A percentile compares a stretch with the other conserved stretches of the same genome.
Conservation (phyloP, 53 echinoderm and acorn worm genomes). For the Echinometra lucunter region DNA sequence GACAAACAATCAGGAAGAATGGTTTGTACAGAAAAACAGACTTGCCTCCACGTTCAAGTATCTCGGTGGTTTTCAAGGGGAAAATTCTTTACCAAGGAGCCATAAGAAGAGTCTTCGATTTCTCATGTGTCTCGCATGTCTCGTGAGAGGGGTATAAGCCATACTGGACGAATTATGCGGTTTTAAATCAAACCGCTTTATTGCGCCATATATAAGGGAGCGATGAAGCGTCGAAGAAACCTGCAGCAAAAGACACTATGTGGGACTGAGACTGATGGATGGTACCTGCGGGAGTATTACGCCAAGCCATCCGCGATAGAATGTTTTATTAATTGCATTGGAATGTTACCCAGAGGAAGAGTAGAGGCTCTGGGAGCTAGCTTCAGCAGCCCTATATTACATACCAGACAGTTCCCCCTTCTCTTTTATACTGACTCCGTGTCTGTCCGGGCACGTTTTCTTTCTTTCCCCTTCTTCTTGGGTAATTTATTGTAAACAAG, state of each 20-base stretch:
- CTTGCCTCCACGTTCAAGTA: neutral
- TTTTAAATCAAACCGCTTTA: slow-evolving; percentile 36
- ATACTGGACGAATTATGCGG: slow-evolving; percentile 55
- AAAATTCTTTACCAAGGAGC: neutral
- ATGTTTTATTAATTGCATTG: slow-evolving; percentile 62
- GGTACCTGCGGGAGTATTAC: slow-evolving; percentile 37
- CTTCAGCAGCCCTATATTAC: slow-evolving; percentile 10
- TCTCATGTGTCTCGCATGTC: slow-evolving; percentile 10
- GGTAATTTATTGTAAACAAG: slow-evolving; percentile 55
- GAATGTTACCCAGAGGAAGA: slow-evolving; percentile 59
- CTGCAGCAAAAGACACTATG: neutral
- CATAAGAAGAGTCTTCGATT: slow-evolving; percentile 17
- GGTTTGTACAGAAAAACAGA: neutral
- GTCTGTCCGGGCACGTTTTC: neutral
- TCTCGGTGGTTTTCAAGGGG: neutral
- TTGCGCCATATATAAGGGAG: neutral
- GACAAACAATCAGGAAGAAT: neutral
- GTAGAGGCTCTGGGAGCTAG: neutral
- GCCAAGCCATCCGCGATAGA: slow-evolving; percentile 34
- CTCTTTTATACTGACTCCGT: neutral
- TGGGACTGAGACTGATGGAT: slow-evolving; percentile 55
- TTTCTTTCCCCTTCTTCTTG: neutral
- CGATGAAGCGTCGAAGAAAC: slow-evolving; percentile 23
- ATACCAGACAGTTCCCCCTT: neutral
- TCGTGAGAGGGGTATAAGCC: neutral